These are phyloP conservation scores for Nomada goodeniana DNA, from an alignment of 2,888 invertebrate species.

Conservation along the genomic window DNA sequence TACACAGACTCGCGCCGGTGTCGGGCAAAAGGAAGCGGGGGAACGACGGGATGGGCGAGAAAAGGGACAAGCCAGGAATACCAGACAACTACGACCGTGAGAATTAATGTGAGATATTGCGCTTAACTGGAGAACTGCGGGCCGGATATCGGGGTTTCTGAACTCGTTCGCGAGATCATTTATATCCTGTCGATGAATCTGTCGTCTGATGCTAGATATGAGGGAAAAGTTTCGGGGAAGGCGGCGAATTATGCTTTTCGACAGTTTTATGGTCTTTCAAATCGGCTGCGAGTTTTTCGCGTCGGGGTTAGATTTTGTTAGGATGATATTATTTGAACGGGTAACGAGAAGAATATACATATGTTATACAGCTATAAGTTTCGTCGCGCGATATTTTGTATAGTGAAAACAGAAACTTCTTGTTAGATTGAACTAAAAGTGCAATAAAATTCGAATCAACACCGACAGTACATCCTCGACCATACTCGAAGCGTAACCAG, in stretches of 20 bases:
- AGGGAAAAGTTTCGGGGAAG: not conserved
- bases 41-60: slow-evolving; percentile 26
- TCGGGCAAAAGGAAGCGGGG: slow-evolving; percentile 32
- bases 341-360: too few species aligned
- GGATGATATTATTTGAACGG: too few species aligned
- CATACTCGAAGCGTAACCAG: too few species aligned
- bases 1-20: slow-evolving; percentile 56
- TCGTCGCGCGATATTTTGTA: too few species aligned
- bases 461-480: too few species aligned
- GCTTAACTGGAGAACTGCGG: slow-evolving; percentile 26
- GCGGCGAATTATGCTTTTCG: not conserved
- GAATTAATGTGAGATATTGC: slow-evolving; percentile 63
- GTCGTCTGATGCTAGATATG: not conserved
- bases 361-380: too few species aligned
- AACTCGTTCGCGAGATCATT: slow-evolving; percentile 21
- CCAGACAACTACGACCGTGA: slow-evolving; percentile 44
- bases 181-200: slow-evolving; percentile 2
- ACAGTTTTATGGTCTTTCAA: not conserved
- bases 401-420: too few species aligned
- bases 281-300: not conserved
- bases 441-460: too few species aligned
- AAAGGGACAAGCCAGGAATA: slow-evolving; percentile 45
- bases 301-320: too few species aligned
- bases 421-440: too few species aligned
- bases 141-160: slow-evolving; percentile 21